Percentiles rank a stretch among this genome's conserved stretches.
Conservation (phyloP, 2,113 vertebrate genomes). For the Halichoerus grypus region DNA sequence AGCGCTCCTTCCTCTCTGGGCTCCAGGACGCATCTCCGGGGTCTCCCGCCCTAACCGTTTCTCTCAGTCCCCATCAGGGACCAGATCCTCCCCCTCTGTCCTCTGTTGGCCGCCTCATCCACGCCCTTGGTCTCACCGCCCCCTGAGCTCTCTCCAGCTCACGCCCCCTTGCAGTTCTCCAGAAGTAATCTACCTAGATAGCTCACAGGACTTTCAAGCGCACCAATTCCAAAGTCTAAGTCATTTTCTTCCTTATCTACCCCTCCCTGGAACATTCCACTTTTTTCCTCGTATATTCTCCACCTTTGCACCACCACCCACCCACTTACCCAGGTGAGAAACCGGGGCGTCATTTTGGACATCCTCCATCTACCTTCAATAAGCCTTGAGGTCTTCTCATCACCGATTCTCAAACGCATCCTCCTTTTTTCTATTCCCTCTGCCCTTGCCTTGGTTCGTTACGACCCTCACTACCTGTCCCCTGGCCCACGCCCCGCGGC, state of each 20-base stretch:
- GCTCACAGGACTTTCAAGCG: background rate
- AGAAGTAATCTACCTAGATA: background rate
- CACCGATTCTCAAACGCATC: background rate
- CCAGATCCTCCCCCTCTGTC: background rate
- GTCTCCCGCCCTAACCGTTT: background rate
- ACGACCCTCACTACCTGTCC: background rate
- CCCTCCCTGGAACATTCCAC: background rate
- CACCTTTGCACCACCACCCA: background rate
- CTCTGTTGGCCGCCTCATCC: background rate
- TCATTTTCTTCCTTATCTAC: background rate
- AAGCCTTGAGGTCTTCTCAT: background rate
- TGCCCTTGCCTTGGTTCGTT: background rate
- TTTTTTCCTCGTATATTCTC: background rate
- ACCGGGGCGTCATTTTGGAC: background rate
- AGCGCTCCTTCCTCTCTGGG: background rate
- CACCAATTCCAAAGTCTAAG: background rate
- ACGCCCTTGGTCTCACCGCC: background rate
- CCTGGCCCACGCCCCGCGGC: background rate
- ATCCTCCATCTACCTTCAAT: background rate
- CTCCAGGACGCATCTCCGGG: fast-evolving
- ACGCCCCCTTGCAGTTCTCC: background rate
- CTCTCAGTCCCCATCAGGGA: background rate
- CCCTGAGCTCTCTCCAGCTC: background rate
- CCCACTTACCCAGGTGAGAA: background rate
- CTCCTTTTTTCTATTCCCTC: background rate